A percentile compares a stretch with the other conserved stretches of the same genome.
Conservation (phyloP, 2,797 vertebrate genomes). For the Pempheris klunzingeri region DNA sequence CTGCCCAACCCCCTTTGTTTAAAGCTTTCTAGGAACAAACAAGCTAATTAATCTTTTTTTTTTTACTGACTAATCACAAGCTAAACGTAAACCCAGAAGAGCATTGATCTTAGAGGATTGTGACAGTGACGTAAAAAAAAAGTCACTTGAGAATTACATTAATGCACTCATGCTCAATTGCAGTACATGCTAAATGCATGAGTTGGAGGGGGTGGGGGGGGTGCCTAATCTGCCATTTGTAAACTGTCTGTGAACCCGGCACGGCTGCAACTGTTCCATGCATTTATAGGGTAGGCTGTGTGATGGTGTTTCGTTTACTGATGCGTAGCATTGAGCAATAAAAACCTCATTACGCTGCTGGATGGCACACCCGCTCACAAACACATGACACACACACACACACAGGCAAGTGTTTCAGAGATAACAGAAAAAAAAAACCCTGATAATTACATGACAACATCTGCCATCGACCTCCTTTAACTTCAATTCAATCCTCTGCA, state of each 20-base stretch:
- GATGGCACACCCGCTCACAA: conserved; percentile 14
- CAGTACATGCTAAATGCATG: conserved; percentile 55
- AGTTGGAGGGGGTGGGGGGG: not conserved
- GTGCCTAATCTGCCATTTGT: conserved; percentile 58
- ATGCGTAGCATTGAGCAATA: conserved; percentile 62
- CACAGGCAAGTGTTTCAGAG: conserved; percentile 13
- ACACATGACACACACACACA: conserved; percentile 25
- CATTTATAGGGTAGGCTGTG: conserved; percentile 34
- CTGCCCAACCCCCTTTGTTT: conserved; percentile 45
- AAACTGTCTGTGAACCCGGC: conserved; percentile 64
- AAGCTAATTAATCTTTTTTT: conserved; percentile 64
- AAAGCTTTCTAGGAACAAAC: conserved; percentile 72
- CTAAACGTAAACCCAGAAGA: conserved; percentile 37
- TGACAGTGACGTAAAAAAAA: conserved; percentile 57
- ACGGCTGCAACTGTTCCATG: conserved; percentile 28
- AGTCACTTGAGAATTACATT: conserved; percentile 53
- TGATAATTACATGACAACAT: conserved; percentile 7
- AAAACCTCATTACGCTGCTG: conserved; percentile 64
- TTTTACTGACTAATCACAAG: conserved; percentile 67
- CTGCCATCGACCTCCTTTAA: not conserved
- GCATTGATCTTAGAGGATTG: conserved; percentile 43
- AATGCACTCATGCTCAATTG: conserved; percentile 57
- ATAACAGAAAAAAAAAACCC: not conserved
- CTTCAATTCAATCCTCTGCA: not conserved
- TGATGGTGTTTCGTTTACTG: conserved; percentile 60